Evolutionary conservation across 1,140 invertebrate species (phyloP), one percentile per base, ranked within the genome.

Genomic region (Drosophila tsacasi): DNA sequence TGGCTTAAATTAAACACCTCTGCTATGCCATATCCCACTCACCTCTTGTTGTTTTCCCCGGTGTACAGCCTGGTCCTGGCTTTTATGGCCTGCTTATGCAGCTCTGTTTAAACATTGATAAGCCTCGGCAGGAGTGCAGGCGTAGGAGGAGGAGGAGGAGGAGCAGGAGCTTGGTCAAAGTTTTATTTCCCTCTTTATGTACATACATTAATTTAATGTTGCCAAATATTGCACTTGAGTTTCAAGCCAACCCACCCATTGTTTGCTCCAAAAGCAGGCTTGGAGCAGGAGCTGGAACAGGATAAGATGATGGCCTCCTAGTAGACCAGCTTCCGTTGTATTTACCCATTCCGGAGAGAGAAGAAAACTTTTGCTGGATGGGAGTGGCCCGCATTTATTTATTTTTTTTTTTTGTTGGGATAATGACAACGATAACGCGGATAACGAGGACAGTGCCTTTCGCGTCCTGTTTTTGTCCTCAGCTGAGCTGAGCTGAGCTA

Each of bases 101-200:
- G 65, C 81, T 63, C 82, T 85, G 82, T 81, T 85, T 86, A 85
- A 85, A 85, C 82, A 85, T 86, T 85, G 82, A 85, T 85, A 85
- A 85, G 82, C 64, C 49, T 42, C 42, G 25, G 42, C 8, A 7
- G n/a, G 42, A 68, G 17, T 52, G 46, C 35, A 39, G 46, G 47
- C 6, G 32, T 7, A 4, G 32, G 12, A 35, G 12, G 2, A 13
- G 10, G 21, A 15, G 17, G 23, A 15, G 32, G 13, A 52, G 44
- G 19, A 32, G n/a, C n/a, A n/a, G n/a, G n/a, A n/a, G n/a, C 63
- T 58, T 81, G 83, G 79, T 76, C 77, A 79, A 73, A 86, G 58
- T 86, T 82, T 68, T 81, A 81, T 81, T 81, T 63, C 59, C 13
- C 58, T 73, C 62, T 76, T 84, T 84, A 84, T 65, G 77, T 81